Evolutionary conservation across 1,140 invertebrate species (phyloP).

Genomic region (Homalodisca vitripennis): DNA sequence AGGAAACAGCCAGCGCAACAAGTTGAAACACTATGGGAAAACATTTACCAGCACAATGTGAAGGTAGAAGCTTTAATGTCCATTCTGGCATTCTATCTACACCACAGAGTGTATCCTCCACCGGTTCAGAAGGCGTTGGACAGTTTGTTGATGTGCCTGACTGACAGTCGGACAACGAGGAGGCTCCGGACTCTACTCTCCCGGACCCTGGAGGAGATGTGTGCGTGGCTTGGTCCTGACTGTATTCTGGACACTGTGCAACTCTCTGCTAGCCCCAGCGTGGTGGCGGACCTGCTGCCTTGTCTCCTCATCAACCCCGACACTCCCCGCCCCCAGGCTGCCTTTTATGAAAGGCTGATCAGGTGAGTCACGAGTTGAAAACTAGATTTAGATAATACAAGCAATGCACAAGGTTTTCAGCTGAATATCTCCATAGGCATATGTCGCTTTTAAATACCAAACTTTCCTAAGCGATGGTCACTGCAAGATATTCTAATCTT

Average conservation of each 20-base stretch:
- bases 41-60: slow-evolving; percentile 33
- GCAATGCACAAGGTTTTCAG: too few species aligned
- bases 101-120: slow-evolving; percentile 33
- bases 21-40: slow-evolving; percentile 34
- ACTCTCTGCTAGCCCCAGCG: slow-evolving; percentile 20
- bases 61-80: slow-evolving; percentile 35
- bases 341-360: slow-evolving; percentile 27
- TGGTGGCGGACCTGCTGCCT: slow-evolving; percentile 28
- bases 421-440: too few species aligned
- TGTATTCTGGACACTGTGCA: slow-evolving; percentile 33
- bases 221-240: slow-evolving; percentile 30
- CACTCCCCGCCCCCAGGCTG: slow-evolving; percentile 5
- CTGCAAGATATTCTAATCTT: too few species aligned
- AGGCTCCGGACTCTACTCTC: slow-evolving; percentile 37
- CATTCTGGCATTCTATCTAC: slow-evolving; percentile 37
- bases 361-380: slow-evolving; percentile 21
- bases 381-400: too few species aligned
- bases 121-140: slow-evolving; percentile 34
- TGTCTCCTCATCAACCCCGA: slow-evolving; percentile 30
- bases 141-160: slow-evolving; percentile 31
- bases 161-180: slow-evolving; percentile 24
- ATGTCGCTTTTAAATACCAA: too few species aligned
- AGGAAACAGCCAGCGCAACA: slow-evolving; percentile 34
- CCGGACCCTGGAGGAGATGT: slow-evolving; percentile 37
- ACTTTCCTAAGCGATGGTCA: too few species aligned